Conservation (phyloP, 2,113 vertebrate species). For the Dicrurus megarhynchus region DNA sequence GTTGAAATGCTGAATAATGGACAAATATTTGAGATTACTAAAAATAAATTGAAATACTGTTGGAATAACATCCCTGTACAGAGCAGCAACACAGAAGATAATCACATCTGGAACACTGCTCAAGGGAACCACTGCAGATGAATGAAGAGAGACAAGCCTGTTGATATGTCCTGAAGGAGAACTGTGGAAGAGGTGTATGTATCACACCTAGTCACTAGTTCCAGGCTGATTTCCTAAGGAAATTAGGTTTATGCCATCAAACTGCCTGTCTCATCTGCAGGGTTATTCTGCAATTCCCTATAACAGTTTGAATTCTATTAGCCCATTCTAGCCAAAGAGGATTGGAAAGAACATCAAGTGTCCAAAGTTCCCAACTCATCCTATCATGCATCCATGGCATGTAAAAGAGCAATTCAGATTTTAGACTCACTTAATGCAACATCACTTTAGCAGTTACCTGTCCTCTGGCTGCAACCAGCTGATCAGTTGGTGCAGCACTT, state of each 20-base stretch:
- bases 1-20: not conserved
- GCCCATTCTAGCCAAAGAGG: not conserved
- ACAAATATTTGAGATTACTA: not conserved
- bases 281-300: not conserved
- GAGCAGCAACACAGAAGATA: not conserved
- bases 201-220: not conserved
- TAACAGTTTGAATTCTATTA: not conserved
- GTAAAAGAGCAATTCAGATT: not conserved
- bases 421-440: not conserved
- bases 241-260: not conserved
- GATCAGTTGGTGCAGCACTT: not conserved
- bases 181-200: not conserved
- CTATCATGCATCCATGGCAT: not conserved
- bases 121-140: not conserved
- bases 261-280: not conserved
- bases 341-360: not conserved
- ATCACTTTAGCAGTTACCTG: not conserved
- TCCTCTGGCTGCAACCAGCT: not conserved
- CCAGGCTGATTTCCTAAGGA: not conserved
- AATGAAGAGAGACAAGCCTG: not conserved
- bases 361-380: not conserved
- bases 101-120: not conserved
- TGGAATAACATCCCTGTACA: not conserved
- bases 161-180: not conserved
- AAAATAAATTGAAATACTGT: not conserved